These are phyloP conservation scores for Dendropsophus ebraccatus DNA, from an alignment of 2,113 vertebrate genomes.

Conservation along the genomic window DNA sequence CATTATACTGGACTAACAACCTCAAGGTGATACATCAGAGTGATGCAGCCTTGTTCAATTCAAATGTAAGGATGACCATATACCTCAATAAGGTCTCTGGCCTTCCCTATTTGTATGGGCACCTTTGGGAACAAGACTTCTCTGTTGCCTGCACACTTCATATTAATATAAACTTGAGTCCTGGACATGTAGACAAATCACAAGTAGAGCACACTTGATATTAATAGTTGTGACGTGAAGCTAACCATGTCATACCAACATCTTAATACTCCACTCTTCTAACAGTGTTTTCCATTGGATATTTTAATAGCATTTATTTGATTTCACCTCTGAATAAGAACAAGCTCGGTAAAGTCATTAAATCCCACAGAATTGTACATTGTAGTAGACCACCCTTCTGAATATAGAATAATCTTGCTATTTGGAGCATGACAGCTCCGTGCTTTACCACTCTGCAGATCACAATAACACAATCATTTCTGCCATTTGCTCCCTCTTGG, in stretches of 20 bases:
- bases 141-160: no score
- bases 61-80: no score
- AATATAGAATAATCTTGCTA: conserved; percentile 1
- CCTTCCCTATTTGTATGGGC: no score
- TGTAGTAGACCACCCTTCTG: neutral
- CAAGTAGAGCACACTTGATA: neutral
- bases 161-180: neutral
- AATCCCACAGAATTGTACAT: neutral
- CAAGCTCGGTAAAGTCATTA: neutral
- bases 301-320: neutral
- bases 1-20: no score
- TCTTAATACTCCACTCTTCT: neutral
- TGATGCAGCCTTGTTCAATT: no score
- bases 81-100: no score
- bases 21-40: no score
- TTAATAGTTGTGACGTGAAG: neutral
- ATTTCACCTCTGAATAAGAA: neutral
- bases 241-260: neutral
- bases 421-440: neutral
- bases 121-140: no score
- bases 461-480: neutral
- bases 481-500: neutral
- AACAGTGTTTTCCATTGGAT: neutral
- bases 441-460: neutral
- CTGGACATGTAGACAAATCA: neutral